Evolutionary conservation across 1,140 invertebrate genomes (phyloP), one percentile per base, ranked within the genome.

Genomic region (Sweltsa coloradensis): DNA sequence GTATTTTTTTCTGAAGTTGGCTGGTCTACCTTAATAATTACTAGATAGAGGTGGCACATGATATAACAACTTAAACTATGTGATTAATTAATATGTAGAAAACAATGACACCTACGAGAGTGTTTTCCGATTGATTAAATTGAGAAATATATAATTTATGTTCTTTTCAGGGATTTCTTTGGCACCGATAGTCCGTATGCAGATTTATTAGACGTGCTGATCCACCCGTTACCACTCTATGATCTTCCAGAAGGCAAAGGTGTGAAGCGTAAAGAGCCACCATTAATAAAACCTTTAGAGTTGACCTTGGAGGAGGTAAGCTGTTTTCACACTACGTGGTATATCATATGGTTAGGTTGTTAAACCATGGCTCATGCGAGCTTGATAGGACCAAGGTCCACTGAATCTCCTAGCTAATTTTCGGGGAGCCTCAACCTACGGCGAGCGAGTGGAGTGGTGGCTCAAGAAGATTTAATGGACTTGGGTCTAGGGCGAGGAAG

Each of bases 121-220:
- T n/a, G n/a, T n/a, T n/a, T n/a, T n/a, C n/a, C n/a, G n/a, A n/a
- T n/a, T n/a, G n/a, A n/a, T n/a, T n/a, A n/a, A n/a, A n/a, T n/a
- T n/a, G n/a, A n/a, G n/a, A n/a, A n/a, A n/a, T n/a, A n/a, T n/a
- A n/a, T 14, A 39, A 7, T 7, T 39, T 34, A 7, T 11, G n/a
- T 37, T 2, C 14, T 50, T 47, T 52, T 75, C 55, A 69, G 72
- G 45, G 70, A 79, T 52, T 83, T 89, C 59, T 95, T 95, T 60
- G 86, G 85, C 1, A 81, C 79, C 2, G 69, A 74, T 18, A 89
- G 85, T 58, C 88, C 89, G 1, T 94, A 91, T 64, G 80, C 76
- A 5, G 78, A 85, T 64, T 58, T 85, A 2, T 60, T 85, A 9
- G 73, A 82, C 56, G 72, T 72, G 47, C 67, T 78, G 14, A 65